Base-by-base conservation (phyloP, 2,888 invertebrate genomes). In the Electrophaes corylata region DNA sequence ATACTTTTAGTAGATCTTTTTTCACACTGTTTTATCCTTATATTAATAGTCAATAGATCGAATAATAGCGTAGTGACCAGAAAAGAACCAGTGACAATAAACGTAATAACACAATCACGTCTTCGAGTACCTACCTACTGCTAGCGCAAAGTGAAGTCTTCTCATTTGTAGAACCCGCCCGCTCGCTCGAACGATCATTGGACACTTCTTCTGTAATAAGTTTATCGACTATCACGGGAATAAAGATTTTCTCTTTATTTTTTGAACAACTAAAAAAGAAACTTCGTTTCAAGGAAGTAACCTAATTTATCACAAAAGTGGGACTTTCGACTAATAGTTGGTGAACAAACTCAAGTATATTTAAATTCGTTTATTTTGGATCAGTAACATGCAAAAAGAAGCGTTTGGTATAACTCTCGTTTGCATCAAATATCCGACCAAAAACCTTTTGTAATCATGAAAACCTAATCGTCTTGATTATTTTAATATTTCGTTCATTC, bases 191-290 rank as follows among this genome's bases (percentile, higher is more conserved):
- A 64, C 76, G 76, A 80, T 77, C 82, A 76, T 73, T 75, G 81
- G 78, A 79, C 76, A 81, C 82, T 81, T 75, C 75, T 71, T 70
- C 70, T 68, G 79, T 83, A 84, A 81, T 85, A 83, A 83, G 78
- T 83, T 84, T 81, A 82, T 83, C 81, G 81, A 78, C 76, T 77
- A 77, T 72, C 73, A 66, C 65, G 69, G 66, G 67, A 70, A 71
- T 68, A 60, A 71, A 71, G 70, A 69, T 75, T 72, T 70, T 72
- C 65, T 67, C 65, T 63, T 72, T 70, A 72, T 53, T 57, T 50
- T 59, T 55, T 47, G 19, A 54, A 58, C 52, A 49, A 44, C 46
- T 59, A 40, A 11, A 43, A 37, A 57, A 33, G 16, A 44, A 48
- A 48, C 35, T 20, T 44, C 29, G 12, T 19, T 49, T 29, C 19